Conservation (phyloP, 2,797 vertebrate species). For the Eutrigla gurnardus region DNA sequence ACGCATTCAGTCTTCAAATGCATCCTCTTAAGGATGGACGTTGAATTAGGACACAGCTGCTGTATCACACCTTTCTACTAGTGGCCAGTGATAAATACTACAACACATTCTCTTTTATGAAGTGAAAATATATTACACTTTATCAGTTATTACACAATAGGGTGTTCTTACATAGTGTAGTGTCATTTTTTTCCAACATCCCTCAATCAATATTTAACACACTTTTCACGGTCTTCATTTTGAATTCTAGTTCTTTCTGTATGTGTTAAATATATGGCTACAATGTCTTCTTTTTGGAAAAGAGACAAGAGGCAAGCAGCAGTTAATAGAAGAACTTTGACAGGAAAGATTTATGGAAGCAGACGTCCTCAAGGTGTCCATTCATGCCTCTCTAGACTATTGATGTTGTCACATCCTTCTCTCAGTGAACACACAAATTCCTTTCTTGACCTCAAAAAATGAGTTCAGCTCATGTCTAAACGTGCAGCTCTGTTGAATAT, state of each 20-base stretch:
- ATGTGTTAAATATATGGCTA: neutral
- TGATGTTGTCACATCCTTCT: conserved; percentile 24
- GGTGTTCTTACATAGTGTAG: neutral
- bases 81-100: no score
- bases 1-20: no score
- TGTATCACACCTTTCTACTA: no score
- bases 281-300: neutral
- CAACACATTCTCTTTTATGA: neutral
- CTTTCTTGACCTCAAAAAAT: conserved; percentile 36
- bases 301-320: neutral
- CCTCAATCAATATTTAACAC: conserved; percentile 3
- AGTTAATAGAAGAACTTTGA: neutral
- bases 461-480: conserved; percentile 41
- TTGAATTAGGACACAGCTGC: no score
- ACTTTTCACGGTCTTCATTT: conserved; percentile 1
- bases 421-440: conserved; percentile 71
- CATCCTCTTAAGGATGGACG: no score
- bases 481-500: neutral
- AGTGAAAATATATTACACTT: neutral
- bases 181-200: neutral
- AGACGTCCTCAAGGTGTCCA: neutral
- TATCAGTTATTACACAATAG: neutral
- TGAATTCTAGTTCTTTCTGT: neutral
- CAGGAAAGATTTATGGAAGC: neutral
- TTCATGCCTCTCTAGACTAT: neutral